These are phyloP conservation scores for Tachysurus fulvidraco DNA, from an alignment of 2,113 vertebrate genomes.

Conservation along the genomic window DNA sequence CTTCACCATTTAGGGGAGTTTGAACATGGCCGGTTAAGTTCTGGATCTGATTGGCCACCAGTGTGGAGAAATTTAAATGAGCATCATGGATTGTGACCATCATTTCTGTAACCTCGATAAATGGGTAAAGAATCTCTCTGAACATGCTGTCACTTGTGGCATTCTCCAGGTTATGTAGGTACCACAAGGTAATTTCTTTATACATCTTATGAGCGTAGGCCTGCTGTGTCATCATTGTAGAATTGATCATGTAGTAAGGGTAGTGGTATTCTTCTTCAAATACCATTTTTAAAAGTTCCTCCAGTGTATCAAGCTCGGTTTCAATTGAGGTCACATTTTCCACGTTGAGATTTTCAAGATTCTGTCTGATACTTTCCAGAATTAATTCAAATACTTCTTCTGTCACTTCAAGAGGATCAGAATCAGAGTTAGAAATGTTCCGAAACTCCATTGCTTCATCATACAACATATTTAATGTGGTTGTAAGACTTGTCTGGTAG, in stretches of 20 bases:
- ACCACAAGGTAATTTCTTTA: slow-evolving; percentile 66
- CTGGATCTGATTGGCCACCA: slow-evolving; percentile 56
- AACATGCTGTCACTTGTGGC: slow-evolving; percentile 58
- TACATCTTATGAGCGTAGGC: slow-evolving; percentile 52
- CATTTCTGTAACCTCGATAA: slow-evolving; percentile 63
- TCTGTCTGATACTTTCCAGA: slow-evolving; percentile 61
- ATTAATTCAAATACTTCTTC: slow-evolving; percentile 49
- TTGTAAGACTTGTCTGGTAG: slow-evolving; percentile 38
- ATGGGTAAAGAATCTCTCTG: slow-evolving; percentile 56
- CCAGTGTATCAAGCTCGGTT: slow-evolving; percentile 64
- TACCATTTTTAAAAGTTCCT: slow-evolving; percentile 61
- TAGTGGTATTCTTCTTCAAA: slow-evolving; percentile 41
- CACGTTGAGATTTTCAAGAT: slow-evolving; percentile 59
- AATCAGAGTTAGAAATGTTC: slow-evolving; percentile 37
- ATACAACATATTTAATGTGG: slow-evolving; percentile 55
- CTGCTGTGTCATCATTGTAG: slow-evolving; percentile 47
- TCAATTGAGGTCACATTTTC: slow-evolving; percentile 57
- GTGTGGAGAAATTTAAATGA: slow-evolving; percentile 57
- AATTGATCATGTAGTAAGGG: slow-evolving; percentile 55
- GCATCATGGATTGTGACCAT: slow-evolving; percentile 58
- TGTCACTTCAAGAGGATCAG: slow-evolving; percentile 38
- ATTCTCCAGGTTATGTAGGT: slow-evolving; percentile 66
- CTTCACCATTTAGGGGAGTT: slow-evolving; percentile 60
- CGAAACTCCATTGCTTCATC: slow-evolving; percentile 51
- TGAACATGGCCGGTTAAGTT: slow-evolving; percentile 54